phyloP scores from a whole-genome alignment of 2,888 invertebrate species.

The Phrixothrix hirtus region DNA sequence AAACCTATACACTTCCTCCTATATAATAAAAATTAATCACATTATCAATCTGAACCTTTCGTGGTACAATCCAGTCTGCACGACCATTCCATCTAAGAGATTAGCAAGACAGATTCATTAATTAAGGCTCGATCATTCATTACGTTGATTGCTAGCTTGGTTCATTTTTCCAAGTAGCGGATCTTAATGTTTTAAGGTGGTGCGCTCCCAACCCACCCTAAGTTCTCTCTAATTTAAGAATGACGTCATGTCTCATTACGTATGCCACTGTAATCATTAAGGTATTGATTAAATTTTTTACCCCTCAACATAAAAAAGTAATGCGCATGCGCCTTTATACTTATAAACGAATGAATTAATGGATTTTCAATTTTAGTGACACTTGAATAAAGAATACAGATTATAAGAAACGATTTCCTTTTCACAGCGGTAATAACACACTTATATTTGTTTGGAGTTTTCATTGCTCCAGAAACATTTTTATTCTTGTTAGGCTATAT shows the following conservation, averaged over 20 bases:
- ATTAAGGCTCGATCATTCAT: slow-evolving; percentile 58
- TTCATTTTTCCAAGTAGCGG: slow-evolving; percentile 29
- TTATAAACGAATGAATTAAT: slow-evolving; percentile 52
- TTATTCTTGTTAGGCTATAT: no score
- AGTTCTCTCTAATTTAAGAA: slow-evolving; percentile 47
- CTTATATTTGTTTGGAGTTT: no score
- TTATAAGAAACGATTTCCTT: slow-evolving; percentile 22
- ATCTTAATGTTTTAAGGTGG: slow-evolving; percentile 16
- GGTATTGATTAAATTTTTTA: slow-evolving; percentile 56
- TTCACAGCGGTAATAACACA: no score
- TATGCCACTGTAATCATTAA: slow-evolving; percentile 56
- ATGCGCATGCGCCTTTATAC: slow-evolving; percentile 45
- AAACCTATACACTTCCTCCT: slow-evolving; percentile 41
- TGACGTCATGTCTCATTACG: slow-evolving; percentile 56
- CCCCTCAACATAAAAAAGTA: slow-evolving; percentile 42
- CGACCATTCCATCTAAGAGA: slow-evolving; percentile 57
- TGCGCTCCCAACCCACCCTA: slow-evolving; percentile 20
- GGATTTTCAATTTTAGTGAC: slow-evolving; percentile 54
- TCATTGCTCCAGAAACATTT: no score
- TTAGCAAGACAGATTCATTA: slow-evolving; percentile 60
- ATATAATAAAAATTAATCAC: slow-evolving; percentile 57
- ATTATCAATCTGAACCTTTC: slow-evolving; percentile 56
- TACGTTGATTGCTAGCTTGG: slow-evolving; percentile 54
- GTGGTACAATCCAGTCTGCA: slow-evolving; percentile 51
- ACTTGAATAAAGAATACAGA: slow-evolving; percentile 41